A percentile compares a stretch with the other conserved stretches of the same genome.
Evolutionary conservation across 2,888 invertebrate genomes (phyloP).

Genomic region (Slavum lentiscoides): DNA sequence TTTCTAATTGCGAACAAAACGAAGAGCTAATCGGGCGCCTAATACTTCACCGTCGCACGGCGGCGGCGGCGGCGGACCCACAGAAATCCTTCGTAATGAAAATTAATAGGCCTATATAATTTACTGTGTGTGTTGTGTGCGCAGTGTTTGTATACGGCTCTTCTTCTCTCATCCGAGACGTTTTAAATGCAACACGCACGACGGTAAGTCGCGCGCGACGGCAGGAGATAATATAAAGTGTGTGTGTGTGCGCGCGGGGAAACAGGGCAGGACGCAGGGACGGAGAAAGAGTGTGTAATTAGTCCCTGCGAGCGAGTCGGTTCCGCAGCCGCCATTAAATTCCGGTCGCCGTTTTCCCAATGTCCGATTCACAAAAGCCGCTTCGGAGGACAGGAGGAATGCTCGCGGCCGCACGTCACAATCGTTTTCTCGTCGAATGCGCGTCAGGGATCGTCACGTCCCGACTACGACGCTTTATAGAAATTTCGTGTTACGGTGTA

Average conservation of each 20-base stretch:
- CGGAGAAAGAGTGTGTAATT: constrained; percentile 8
- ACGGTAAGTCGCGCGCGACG: background rate
- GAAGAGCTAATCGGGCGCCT: constrained; percentile 47
- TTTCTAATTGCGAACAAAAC: constrained; percentile 50
- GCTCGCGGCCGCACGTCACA: no score
- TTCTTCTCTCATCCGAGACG: constrained; percentile 15
- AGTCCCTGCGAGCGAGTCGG: background rate
- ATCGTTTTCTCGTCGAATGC: no score
- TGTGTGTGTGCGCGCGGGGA: no score
- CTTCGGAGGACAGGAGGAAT: background rate
- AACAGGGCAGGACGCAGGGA: no score
- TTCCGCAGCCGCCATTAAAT: background rate
- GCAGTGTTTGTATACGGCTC: background rate
- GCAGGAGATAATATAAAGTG: background rate
- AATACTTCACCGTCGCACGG: constrained; percentile 37
- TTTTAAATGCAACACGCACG: constrained; percentile 21
- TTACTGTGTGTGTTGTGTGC: background rate
- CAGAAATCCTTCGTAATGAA: constrained; percentile 50
- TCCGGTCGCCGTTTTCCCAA: background rate
- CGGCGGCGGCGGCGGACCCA: background rate
- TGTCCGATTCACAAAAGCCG: background rate
- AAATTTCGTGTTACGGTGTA: no score
- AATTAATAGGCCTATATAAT: constrained; percentile 26
- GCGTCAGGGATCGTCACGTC: no score
- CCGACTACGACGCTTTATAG: no score